phyloP scores from a whole-genome alignment of 2,888 invertebrate species.

The Oscheius myriophilus region DNA sequence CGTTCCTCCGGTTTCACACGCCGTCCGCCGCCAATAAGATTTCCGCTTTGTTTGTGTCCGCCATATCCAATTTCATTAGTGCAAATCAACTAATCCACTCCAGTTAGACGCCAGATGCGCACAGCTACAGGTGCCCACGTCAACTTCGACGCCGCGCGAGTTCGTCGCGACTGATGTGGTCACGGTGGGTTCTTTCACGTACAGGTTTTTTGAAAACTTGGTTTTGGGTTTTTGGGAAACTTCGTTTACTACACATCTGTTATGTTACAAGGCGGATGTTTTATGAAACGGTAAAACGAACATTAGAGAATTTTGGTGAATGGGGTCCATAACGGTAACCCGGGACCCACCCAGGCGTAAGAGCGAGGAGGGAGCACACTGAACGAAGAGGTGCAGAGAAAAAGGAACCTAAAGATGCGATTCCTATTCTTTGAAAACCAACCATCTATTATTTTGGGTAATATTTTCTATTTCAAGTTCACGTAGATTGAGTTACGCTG shows the following conservation, averaged over 20 bases:
- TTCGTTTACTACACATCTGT: not conserved
- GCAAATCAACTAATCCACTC: slow-evolving; percentile 26
- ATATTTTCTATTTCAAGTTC: too few species aligned
- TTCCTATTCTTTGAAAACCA: too few species aligned
- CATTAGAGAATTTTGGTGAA: not conserved
- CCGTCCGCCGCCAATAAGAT: not conserved
- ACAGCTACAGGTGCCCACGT: not conserved
- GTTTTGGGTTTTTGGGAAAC: too few species aligned
- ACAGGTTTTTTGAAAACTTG: not conserved
- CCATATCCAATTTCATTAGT: slow-evolving; percentile 25
- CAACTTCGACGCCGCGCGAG: not conserved
- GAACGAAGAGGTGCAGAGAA: too few species aligned
- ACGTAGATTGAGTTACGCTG: too few species aligned
- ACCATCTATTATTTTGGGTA: too few species aligned
- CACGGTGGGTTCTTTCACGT: slow-evolving; percentile 4
- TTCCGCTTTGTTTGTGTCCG: slow-evolving; percentile 1
- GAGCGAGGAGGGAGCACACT: too few species aligned
- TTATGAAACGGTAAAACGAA: not conserved
- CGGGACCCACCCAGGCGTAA: too few species aligned
- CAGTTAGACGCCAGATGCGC: slow-evolving; percentile 24
- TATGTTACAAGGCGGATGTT: not conserved
- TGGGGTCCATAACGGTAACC: too few species aligned
- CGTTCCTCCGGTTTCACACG: not conserved
- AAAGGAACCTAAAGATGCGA: too few species aligned
- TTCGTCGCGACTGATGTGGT: slow-evolving; percentile 16